Evolutionary conservation across 1,140 invertebrate species (phyloP).

Genomic region (Andrena cerasifolii): DNA sequence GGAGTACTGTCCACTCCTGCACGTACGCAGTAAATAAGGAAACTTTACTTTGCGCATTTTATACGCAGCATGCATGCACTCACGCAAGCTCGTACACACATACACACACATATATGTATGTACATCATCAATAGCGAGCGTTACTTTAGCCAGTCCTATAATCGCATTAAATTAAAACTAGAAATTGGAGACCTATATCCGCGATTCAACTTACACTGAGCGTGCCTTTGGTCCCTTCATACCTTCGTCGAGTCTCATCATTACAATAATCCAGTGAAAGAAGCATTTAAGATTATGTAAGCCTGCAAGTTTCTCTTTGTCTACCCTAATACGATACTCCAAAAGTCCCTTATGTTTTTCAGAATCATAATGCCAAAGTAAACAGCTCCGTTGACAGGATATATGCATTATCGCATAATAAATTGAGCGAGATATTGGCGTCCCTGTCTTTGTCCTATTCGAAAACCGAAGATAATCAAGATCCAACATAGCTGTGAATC

Average conservation of each 20-base stretch:
- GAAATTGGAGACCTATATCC: no score
- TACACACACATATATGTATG: no score
- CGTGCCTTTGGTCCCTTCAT: neutral
- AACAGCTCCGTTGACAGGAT: constrained; percentile 15
- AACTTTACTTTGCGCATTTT: constrained; percentile 8
- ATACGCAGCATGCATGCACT: neutral
- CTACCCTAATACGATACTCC: no score
- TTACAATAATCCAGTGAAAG: neutral
- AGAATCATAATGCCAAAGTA: constrained; percentile 52
- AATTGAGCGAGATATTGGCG: constrained; percentile 30
- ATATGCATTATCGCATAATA: constrained; percentile 25
- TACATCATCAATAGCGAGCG: no score
- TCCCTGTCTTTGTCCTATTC: constrained; percentile 7
- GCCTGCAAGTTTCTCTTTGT: no score
- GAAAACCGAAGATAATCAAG: constrained; percentile 20
- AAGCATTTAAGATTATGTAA: no score
- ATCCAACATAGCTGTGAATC: no score
- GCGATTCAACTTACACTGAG: neutral
- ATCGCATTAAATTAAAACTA: no score
- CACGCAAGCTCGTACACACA: neutral
- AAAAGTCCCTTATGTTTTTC: constrained; percentile 57
- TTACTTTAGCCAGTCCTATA: no score
- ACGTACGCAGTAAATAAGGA: neutral
- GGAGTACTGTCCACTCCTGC: constrained; percentile 2
- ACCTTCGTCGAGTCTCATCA: neutral